Evolutionary conservation across 2,113 vertebrate genomes (phyloP).

Genomic region (Saccopteryx leptura): DNA sequence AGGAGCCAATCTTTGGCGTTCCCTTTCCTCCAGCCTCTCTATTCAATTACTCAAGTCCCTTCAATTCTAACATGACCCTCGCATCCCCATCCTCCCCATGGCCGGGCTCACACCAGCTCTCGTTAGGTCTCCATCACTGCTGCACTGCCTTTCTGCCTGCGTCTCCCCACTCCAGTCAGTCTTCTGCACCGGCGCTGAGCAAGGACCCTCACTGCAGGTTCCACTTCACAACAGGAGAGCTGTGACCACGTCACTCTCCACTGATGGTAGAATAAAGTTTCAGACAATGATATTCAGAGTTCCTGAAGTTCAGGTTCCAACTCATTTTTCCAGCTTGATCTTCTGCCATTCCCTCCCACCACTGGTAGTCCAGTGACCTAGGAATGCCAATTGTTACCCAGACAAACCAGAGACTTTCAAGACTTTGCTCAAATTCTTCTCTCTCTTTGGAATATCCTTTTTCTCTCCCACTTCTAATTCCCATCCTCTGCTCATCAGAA

Average conservation of each 20-base stretch:
- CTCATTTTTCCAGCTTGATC: not conserved
- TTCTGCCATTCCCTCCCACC: not conserved
- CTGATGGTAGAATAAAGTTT: not conserved
- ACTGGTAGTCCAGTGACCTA: not conserved
- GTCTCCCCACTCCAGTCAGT: not conserved
- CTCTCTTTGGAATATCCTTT: not conserved
- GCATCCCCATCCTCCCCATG: not conserved
- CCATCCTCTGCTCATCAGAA: not conserved
- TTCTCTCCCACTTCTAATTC: not conserved
- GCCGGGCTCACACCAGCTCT: not conserved
- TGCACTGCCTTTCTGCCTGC: not conserved
- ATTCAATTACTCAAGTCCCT: not conserved
- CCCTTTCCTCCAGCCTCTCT: not conserved
- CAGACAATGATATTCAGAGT: not conserved
- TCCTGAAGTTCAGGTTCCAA: not conserved
- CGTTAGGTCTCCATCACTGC: not conserved
- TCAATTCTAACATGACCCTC: not conserved
- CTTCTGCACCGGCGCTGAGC: not conserved
- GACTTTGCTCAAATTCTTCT: not conserved
- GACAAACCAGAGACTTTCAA: not conserved
- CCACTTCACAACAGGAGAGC: not conserved
- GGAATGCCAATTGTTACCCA: not conserved
- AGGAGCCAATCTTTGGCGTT: not conserved
- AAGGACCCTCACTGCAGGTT: not conserved
- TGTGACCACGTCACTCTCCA: not conserved